Conservation (phyloP, 2,888 invertebrate species). For the Lithosia quadra region DNA sequence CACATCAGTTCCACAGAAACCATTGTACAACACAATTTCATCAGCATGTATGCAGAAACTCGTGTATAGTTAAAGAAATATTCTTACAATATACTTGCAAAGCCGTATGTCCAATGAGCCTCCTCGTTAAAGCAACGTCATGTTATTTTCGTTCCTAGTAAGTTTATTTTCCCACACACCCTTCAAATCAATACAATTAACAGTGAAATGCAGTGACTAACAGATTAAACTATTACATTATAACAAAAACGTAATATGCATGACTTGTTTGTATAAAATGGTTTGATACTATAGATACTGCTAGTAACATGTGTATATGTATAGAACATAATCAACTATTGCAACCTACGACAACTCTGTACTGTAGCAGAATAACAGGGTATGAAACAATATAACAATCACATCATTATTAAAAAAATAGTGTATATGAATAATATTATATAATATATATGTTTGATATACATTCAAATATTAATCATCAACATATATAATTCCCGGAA, state of each 20-base stretch:
- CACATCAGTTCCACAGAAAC: constrained; percentile 59
- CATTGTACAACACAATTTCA: constrained; percentile 62
- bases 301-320: constrained; percentile 80
- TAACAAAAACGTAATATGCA: constrained; percentile 79
- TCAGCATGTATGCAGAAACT: constrained; percentile 67
- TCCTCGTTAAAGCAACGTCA: constrained; percentile 75
- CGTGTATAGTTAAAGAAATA: constrained; percentile 63
- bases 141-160: constrained; percentile 66
- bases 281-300: constrained; percentile 71
- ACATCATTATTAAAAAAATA: constrained; percentile 73
- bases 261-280: constrained; percentile 72
- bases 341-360: constrained; percentile 67
- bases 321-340: constrained; percentile 77
- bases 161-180: constrained; percentile 75
- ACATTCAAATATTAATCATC: constrained; percentile 74
- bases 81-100: constrained; percentile 71
- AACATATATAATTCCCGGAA: constrained; percentile 76
- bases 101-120: constrained; percentile 75
- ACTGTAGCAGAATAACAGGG: constrained; percentile 68
- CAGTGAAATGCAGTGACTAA: constrained; percentile 73
- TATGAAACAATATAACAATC: constrained; percentile 83
- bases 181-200: constrained; percentile 65
- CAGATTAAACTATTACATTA: constrained; percentile 82
- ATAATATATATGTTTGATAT: constrained; percentile 63
- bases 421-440: constrained; percentile 83